A percentile compares a stretch with the other conserved stretches of the same genome.
Conservation (phyloP, 23 tunicate genomes). For the Oikopleura albicans region DNA sequence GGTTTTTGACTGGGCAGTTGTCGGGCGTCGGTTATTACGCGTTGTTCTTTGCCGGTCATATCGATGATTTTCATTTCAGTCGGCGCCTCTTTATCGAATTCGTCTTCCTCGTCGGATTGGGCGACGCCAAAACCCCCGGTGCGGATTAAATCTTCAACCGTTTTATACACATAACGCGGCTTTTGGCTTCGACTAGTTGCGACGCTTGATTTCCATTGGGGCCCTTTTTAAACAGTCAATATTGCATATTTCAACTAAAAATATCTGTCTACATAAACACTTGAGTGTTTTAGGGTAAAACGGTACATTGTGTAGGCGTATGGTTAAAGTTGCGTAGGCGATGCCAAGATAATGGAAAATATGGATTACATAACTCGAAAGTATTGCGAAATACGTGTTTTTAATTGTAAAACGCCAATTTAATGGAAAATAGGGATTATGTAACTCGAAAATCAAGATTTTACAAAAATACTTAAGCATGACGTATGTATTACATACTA, state of each 20-base stretch:
- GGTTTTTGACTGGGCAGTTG: not conserved
- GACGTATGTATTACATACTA: no score
- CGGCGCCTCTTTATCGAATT: slow-evolving; percentile 22
- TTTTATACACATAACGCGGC: slow-evolving; percentile 57
- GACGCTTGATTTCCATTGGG: slow-evolving; percentile 62
- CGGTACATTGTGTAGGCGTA: no score
- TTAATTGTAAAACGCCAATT: no score
- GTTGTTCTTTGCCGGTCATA: slow-evolving; percentile 75
- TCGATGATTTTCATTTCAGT: slow-evolving; percentile 63
- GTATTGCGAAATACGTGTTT: no score
- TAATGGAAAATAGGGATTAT: no score
- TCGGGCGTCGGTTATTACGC: slow-evolving; percentile 23
- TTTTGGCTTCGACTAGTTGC: slow-evolving; percentile 28
- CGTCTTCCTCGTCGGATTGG: not conserved
- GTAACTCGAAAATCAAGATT: no score
- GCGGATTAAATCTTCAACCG: slow-evolving; percentile 57
- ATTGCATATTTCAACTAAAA: not conserved
- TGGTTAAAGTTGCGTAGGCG: no score
- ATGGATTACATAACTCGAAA: no score
- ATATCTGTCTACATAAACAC: no score
- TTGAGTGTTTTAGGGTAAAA: no score
- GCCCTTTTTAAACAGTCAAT: slow-evolving; percentile 18
- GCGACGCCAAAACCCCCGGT: slow-evolving; percentile 22
- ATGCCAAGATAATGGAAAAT: no score
- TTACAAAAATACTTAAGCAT: no score